Percentiles rank a stretch among this genome's conserved stretches.
Evolutionary conservation across 2,113 vertebrate genomes (phyloP).

Genomic region (Rutilus rutilus): DNA sequence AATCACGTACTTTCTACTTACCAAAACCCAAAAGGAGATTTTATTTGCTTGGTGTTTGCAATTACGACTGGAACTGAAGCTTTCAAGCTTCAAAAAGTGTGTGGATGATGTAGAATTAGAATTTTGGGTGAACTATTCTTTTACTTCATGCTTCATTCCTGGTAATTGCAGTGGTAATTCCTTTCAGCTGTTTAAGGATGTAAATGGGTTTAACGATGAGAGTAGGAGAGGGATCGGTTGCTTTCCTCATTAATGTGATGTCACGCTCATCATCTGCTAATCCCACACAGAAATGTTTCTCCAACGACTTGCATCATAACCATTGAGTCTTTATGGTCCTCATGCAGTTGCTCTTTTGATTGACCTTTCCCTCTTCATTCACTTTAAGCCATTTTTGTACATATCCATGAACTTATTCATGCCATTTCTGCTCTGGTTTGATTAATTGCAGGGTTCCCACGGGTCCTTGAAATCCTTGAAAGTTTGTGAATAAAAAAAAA

Average conservation of each 20-base stretch:
- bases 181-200: conserved; percentile 24
- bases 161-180: conserved; percentile 31
- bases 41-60: background rate
- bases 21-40: background rate
- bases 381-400: background rate
- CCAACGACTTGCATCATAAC: background rate
- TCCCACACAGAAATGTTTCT: conserved; percentile 29
- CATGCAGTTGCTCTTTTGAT: background rate
- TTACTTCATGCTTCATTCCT: conserved; percentile 15
- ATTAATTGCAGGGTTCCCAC: background rate
- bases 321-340: background rate
- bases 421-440: background rate
- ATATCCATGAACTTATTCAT: background rate
- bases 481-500: too few relatives aligned
- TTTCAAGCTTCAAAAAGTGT: background rate
- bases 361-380: background rate
- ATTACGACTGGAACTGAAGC: background rate
- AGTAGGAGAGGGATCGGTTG: background rate
- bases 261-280: conserved; percentile 41
- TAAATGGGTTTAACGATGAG: background rate
- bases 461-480: too few relatives aligned
- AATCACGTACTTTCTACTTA: background rate
- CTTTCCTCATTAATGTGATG: conserved; percentile 48
- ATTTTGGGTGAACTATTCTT: background rate
- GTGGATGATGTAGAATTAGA: background rate